Base-by-base conservation (phyloP, 2,888 invertebrate genomes). In the Apodemia hepburni region DNA sequence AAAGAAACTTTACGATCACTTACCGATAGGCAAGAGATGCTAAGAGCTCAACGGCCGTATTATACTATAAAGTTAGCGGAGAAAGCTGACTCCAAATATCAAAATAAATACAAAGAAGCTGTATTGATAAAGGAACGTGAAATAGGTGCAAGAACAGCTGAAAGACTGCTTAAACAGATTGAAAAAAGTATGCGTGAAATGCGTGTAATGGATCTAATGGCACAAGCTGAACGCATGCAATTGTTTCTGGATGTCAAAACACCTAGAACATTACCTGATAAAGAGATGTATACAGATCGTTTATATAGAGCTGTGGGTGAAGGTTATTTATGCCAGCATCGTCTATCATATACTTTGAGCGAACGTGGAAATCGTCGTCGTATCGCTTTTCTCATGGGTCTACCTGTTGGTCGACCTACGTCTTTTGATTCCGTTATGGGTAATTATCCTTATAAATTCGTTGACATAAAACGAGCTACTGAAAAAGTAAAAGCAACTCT, bases 351-450 rank as follows among this genome's bases (percentile, higher is more conserved):
- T 64, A 84, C 80, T 3, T 82, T 91, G 9, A 89, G 89, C 65
- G 90, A 91, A 67, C 80, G 85, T 6, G 84, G 89, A 29, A 90
- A 90, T 70, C 78, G 87, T 33, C 84, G 91, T 3, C 83, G 91
- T 61, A 84, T 91, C 54, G 87, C 87, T 49, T 90, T 88, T 72
- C 79, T 91, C 4, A 88, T 91, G 87, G 90, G 91, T 2, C 72
- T 90, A 27, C 81, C 86, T 0, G 78, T 84, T 0, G 87, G 87
- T 1, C 82, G 91, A 2, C 86, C 90, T 0, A 80, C 74, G 15
- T 90, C 90, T 7, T 90, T 84, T 70, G 91, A 91, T 69, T 91
- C 91, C n/a, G 90, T 91, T 0, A 84, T 90, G 79, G 89, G 87
- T 9, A 86, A 77, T 66, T 89, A 87, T 75, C 90, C 90, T 33